These are phyloP conservation scores for Drosophila ercepeae DNA, from an alignment of 1,140 invertebrate species.

Conservation along the genomic window DNA sequence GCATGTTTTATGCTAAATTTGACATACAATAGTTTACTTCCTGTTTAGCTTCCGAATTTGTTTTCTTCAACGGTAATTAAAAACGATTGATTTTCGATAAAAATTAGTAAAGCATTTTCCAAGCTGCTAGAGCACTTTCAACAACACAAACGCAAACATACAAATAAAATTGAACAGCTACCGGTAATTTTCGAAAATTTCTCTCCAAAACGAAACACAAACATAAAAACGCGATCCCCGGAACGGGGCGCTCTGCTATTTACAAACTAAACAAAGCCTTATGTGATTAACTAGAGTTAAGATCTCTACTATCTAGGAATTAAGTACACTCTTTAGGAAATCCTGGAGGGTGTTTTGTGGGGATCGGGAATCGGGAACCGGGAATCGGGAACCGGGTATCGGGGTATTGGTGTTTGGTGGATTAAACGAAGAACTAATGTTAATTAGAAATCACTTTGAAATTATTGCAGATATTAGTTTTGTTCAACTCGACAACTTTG, in stretches of 20 bases:
- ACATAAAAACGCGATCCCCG: constrained; percentile 58
- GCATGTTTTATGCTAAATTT: constrained; percentile 48
- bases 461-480: constrained; percentile 79
- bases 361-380: no score
- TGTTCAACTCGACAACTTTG: constrained; percentile 32
- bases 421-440: constrained; percentile 71
- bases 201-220: constrained; percentile 65
- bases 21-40: constrained; percentile 49
- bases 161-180: constrained; percentile 47
- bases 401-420: constrained; percentile 9
- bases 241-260: constrained; percentile 56
- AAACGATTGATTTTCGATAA: constrained; percentile 40
- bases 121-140: constrained; percentile 64
- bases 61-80: constrained; percentile 51
- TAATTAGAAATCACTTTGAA: constrained; percentile 80
- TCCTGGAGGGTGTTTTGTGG: constrained; percentile 36
- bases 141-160: constrained; percentile 65
- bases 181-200: constrained; percentile 24
- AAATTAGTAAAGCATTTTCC: constrained; percentile 73
- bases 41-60: constrained; percentile 79
- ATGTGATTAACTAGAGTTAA: constrained; percentile 53
- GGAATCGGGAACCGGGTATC: not conserved
- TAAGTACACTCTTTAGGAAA: constrained; percentile 69
- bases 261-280: constrained; percentile 81
- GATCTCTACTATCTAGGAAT: constrained; percentile 47